These are phyloP conservation scores for Pogonomyrmex californicus DNA, from an alignment of 1,140 invertebrate species.

Conservation along the genomic window DNA sequence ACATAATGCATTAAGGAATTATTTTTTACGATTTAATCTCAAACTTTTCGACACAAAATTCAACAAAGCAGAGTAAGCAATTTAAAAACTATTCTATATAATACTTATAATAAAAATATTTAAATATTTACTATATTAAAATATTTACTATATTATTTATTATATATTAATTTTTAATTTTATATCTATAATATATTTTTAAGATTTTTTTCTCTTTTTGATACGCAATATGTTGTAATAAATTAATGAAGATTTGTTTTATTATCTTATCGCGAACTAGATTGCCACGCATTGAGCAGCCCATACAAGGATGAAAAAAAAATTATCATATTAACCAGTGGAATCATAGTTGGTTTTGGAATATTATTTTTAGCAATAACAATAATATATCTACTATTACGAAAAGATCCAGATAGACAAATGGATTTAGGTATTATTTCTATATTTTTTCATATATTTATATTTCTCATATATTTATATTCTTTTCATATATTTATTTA, in stretches of 20 bases:
- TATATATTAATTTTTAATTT: neutral
- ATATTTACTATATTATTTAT: neutral
- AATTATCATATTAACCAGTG: conserved; percentile 12
- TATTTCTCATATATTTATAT: too few species aligned
- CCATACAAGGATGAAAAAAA: neutral
- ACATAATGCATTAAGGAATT: neutral
- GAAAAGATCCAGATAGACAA: conserved; percentile 27
- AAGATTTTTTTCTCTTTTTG: neutral
- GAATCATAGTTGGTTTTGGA: conserved; percentile 10
- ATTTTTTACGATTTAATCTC: neutral
- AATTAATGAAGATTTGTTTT: neutral
- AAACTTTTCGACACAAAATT: conserved; percentile 1
- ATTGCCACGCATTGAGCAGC: neutral
- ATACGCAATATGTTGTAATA: neutral
- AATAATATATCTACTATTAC: conserved; percentile 12
- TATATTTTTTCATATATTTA: too few species aligned
- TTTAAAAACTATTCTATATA: neutral
- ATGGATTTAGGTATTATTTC: conserved; percentile 25
- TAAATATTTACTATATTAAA: neutral
- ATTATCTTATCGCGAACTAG: conserved; percentile 7
- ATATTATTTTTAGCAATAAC: conserved; percentile 29
- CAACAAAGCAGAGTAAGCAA: neutral
- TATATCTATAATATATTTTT: neutral
- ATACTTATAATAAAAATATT: neutral
- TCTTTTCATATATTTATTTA: neutral